These are phyloP conservation scores for Apamea sordens DNA, from an alignment of 2,888 invertebrate species.

Conservation along the genomic window DNA sequence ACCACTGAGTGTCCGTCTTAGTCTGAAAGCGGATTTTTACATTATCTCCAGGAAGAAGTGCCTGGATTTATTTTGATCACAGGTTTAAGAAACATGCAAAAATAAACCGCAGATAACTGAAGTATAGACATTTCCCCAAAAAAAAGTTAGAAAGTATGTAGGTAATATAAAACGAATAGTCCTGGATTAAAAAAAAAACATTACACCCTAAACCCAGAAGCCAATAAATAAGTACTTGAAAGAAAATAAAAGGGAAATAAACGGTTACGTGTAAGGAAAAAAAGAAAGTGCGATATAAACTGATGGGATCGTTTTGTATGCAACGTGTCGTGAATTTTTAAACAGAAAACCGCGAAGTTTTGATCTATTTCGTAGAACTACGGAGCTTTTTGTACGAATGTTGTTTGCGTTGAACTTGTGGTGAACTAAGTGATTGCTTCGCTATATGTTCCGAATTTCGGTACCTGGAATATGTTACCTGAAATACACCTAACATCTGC, in stretches of 20 bases:
- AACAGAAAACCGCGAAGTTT: constrained; percentile 61
- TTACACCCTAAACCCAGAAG: constrained; percentile 10
- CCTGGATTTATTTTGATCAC: not conserved
- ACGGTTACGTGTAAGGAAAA: constrained; percentile 54
- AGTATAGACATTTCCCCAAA: not conserved
- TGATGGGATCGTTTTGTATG: constrained; percentile 67
- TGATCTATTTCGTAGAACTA: constrained; percentile 60
- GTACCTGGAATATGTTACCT: constrained; percentile 37
- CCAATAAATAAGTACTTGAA: constrained; percentile 58
- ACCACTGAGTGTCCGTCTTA: not conserved
- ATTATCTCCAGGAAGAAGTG: not conserved
- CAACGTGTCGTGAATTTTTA: constrained; percentile 69
- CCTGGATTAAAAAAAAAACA: constrained; percentile 25
- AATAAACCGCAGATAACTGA: not conserved
- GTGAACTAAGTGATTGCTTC: constrained; percentile 67
- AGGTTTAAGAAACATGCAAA: not conserved
- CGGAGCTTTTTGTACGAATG: constrained; percentile 56
- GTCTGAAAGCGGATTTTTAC: not conserved
- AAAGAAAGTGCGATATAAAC: constrained; percentile 69
- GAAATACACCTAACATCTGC: constrained; percentile 37
- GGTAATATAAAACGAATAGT: not conserved
- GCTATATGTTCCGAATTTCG: constrained; percentile 47
- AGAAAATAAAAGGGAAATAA: constrained; percentile 61
- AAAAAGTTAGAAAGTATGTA: not conserved
- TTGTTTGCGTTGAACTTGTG: constrained; percentile 58